Evolutionary conservation across 2,797 vertebrate species (phyloP).

Genomic region (Enteromius argenteus): DNA sequence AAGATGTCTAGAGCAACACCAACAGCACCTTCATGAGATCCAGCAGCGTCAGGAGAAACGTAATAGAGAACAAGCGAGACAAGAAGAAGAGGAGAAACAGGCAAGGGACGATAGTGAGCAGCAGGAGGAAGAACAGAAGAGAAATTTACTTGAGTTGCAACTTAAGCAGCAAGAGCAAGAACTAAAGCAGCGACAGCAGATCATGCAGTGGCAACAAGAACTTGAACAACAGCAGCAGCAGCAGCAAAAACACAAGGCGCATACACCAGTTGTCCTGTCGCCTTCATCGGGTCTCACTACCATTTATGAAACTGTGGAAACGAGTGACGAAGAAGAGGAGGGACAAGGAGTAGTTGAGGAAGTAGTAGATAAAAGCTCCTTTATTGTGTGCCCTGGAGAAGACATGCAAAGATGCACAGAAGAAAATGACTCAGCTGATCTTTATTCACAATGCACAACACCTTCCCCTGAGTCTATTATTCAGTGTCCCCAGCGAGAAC

Average conservation of each 20-base stretch:
- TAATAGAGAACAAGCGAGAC: conserved; percentile 55
- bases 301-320: conserved; percentile 87
- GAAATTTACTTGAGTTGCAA: conserved; percentile 70
- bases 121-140: conserved; percentile 62
- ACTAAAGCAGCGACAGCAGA: conserved; percentile 77
- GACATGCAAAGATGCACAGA: conserved; percentile 11
- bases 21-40: conserved; percentile 77
- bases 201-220: conserved; percentile 81
- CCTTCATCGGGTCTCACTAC: conserved; percentile 82
- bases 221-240: conserved; percentile 68
- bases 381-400: background rate
- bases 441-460: conserved; percentile 5
- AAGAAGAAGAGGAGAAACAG: conserved; percentile 62
- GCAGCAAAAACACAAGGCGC: conserved; percentile 61
- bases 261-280: conserved; percentile 65
- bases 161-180: conserved; percentile 78
- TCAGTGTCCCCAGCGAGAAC: background rate
- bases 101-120: conserved; percentile 66
- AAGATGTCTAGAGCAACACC: conserved; percentile 77
- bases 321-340: conserved; percentile 65
- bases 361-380: conserved; percentile 26
- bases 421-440: conserved; percentile 51
- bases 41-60: conserved; percentile 75
- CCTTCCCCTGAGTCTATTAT: conserved; percentile 19
- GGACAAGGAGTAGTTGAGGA: conserved; percentile 20